Conservation (phyloP, 2,888 invertebrate genomes). For the Drosophila monieri region DNA sequence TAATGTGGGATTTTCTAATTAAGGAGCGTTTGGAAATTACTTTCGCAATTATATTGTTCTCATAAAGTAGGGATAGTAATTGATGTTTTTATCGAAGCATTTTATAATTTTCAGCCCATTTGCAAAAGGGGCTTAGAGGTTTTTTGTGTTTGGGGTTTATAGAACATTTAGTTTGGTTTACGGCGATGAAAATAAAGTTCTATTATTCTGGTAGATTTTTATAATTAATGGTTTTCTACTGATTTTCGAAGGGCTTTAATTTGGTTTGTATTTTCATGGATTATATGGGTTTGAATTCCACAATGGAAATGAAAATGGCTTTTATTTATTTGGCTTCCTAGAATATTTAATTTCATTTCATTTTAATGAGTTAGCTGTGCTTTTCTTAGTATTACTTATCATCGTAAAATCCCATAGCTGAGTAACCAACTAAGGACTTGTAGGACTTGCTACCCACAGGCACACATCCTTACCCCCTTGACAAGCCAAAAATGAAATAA, state of each 20-base stretch:
- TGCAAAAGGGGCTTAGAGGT: neutral
- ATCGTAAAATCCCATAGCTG: neutral
- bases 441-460: neutral
- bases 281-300: neutral
- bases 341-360: neutral
- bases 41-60: slow-evolving; percentile 40
- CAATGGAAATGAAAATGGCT: neutral
- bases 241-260: neutral
- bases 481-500: slow-evolving; percentile 1
- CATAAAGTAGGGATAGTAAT: slow-evolving; percentile 22
- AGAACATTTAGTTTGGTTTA: neutral
- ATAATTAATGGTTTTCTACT: neutral
- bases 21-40: slow-evolving; percentile 20
- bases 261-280: too few species aligned
- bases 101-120: neutral
- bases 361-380: neutral
- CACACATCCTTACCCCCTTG: neutral
- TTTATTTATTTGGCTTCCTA: neutral
- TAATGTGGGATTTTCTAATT: slow-evolving; percentile 36
- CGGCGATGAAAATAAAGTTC: neutral
- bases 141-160: neutral
- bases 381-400: neutral
- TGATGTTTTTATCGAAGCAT: slow-evolving; percentile 5
- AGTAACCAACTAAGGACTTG: slow-evolving; percentile 12
- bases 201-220: neutral